Evolutionary conservation across 2,113 vertebrate genomes (phyloP), one percentile per base, ranked within the genome.

Genomic region (Alaudala cheleensis): DNA sequence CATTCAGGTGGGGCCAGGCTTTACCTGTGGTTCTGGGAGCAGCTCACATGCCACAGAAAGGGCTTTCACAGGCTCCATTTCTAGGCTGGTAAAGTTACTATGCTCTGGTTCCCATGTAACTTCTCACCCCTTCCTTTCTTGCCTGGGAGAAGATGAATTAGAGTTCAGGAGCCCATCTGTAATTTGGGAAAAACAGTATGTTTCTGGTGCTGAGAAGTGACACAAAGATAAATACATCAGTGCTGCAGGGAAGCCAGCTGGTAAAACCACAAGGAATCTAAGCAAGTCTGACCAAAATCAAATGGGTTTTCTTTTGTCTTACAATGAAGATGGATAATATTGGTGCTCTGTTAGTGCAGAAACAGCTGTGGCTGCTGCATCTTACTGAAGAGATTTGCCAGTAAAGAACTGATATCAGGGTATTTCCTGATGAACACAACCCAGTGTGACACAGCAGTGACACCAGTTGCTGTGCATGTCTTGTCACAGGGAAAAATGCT

Each of bases 121-220:
- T 88, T 86, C 47, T 78, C 33, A 56, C 2, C 31, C 16, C 20
- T 88, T 23, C 22, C 31, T 49, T 67, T 88, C n/a, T 60, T 95
- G 39, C 69, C 76, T 78, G 60, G 11, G 58, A 72, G 64, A 84
- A 92, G 54, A 65, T 49, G 15, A 84, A 54, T 44, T 82, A 54
- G 49, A 13, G 29, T 74, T 80, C 72, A 58, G 47, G 33, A 90
- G 7, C 39, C 47, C 39, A 14, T 29, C 66, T 90, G 42, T 92
- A 77, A 58, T 70, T 20, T 73, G 51, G 12, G 19, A 21, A 82
- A 62, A 86, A 54, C 25, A 42, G 49, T 33, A 13, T 50, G 50
- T 62, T 93, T 76, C 80, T 94, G 72, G 17, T 47, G 19, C 77
- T 86, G 72, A 70, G 77, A 88, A 74, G 33, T 42, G 28, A 50